Evolutionary conservation across 2,888 invertebrate genomes (phyloP).

Genomic region (Orthosia gothica): DNA sequence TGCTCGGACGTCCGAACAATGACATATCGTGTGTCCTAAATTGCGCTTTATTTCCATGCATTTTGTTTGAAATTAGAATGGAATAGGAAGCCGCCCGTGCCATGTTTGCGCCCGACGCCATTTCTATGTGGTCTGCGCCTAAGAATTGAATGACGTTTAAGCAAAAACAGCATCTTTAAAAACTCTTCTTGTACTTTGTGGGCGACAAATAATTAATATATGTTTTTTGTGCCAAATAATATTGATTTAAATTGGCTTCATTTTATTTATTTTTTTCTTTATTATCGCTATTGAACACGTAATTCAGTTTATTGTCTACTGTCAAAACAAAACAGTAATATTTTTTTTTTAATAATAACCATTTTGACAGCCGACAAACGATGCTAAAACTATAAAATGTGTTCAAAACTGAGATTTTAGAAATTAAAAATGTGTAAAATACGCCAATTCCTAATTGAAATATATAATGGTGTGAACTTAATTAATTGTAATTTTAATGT

Average conservation of each 20-base stretch:
- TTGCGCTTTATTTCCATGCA: too few relatives aligned
- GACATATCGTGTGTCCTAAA: too few relatives aligned
- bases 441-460: constrained; percentile 20
- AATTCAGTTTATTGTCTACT: constrained; percentile 54
- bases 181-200: neutral
- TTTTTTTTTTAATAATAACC: constrained; percentile 44
- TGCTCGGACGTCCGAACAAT: too few relatives aligned
- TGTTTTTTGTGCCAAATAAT: neutral
- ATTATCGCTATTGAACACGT: constrained; percentile 59
- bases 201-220: neutral
- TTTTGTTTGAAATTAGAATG: too few relatives aligned
- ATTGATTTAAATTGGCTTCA: constrained; percentile 1
- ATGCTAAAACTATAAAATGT: constrained; percentile 6
- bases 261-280: neutral
- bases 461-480: constrained; percentile 14
- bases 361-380: constrained; percentile 61
- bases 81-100: too few relatives aligned
- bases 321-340: constrained; percentile 60
- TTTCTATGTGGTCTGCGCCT: too few relatives aligned
- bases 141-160: neutral
- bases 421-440: constrained; percentile 38
- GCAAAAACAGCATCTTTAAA: neutral
- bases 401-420: constrained; percentile 40
- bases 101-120: too few relatives aligned
- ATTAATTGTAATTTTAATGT: constrained; percentile 9